phyloP scores from a whole-genome alignment of 92 coral and sea anemone genomes.

The Galaxea fascicularis region DNA sequence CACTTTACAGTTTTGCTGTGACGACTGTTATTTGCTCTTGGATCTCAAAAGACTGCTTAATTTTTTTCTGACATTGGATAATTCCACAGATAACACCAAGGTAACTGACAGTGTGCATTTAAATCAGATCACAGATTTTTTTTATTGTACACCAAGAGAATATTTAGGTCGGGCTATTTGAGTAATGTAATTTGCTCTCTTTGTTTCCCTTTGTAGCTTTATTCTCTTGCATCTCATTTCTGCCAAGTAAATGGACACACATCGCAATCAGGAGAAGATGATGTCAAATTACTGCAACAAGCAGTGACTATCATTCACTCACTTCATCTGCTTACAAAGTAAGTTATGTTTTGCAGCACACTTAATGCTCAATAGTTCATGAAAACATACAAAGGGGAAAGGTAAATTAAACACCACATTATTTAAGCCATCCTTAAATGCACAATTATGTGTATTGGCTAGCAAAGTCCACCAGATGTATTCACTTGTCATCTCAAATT shows the following conservation, averaged over 20 bases:
- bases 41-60: conserved; percentile 37
- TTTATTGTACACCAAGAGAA: background rate
- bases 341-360: background rate
- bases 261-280: conserved; percentile 43
- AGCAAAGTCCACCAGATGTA: too few species aligned
- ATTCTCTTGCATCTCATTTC: conserved; percentile 48
- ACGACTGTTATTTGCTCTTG: conserved; percentile 46
- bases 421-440: background rate
- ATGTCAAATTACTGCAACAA: conserved; percentile 29
- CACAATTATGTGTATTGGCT: background rate
- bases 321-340: conserved; percentile 61
- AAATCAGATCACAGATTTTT: background rate
- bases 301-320: conserved; percentile 32
- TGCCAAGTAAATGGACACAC: conserved; percentile 54
- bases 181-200: background rate
- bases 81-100: conserved; percentile 29
- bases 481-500: too few species aligned
- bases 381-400: too few species aligned
- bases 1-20: conserved; percentile 32
- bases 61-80: conserved; percentile 22
- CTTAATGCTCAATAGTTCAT: background rate
- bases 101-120: background rate
- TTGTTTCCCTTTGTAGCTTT: conserved; percentile 21
- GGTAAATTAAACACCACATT: background rate
- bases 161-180: background rate